Evolutionary conservation across 2,888 invertebrate genomes (phyloP), one percentile per base, ranked within the genome.

Genomic region (Lithophane semibrunnea): DNA sequence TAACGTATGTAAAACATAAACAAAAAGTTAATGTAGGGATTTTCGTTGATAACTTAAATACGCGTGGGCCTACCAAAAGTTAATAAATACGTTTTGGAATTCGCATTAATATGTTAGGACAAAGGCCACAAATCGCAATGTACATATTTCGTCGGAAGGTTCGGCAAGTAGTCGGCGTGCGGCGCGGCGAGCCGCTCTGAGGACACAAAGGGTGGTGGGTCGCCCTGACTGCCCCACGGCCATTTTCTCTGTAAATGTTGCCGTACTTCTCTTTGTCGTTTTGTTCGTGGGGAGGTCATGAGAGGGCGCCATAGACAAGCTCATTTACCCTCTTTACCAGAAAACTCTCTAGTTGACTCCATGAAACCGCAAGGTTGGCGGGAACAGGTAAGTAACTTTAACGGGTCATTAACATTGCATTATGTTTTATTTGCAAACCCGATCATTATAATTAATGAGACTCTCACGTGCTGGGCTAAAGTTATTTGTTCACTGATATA

Each of bases 191-290:
- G 89, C 90, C 88, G 88, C 84, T 90, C 89, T 92, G 92, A 91
- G 93, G 94, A 94, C 95, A 96, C 95, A 96, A 96, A 95, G 94
- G 95, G 93, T 90, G 91, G 89, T 90, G 92, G 93, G 93, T 90
- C 90, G 90, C 92, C 90, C 90, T 88, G 88, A 81, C 89, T 94
- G 94, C 93, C 96, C 94, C 91, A 89, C 90, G 95, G 96, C 94
- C 91, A 92, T 95, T 95, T 95, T 94, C 94, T 93, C 92, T 92
- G 93, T 93, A 94, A 95, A 94, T 94, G 94, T 94, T 93, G 92
- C 92, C 90, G 90, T 90, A 92, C 90, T 91, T 93, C 92, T 90
- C 93, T 94, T 94, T 94, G 93, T 93, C 93, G 92, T 94, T 94
- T 94, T 93, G 93, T 94, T 94, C 92, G 87, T 77, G 68, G 90